Conservation (phyloP, 1,140 invertebrate species). For the Drosophila nigrodunni region DNA sequence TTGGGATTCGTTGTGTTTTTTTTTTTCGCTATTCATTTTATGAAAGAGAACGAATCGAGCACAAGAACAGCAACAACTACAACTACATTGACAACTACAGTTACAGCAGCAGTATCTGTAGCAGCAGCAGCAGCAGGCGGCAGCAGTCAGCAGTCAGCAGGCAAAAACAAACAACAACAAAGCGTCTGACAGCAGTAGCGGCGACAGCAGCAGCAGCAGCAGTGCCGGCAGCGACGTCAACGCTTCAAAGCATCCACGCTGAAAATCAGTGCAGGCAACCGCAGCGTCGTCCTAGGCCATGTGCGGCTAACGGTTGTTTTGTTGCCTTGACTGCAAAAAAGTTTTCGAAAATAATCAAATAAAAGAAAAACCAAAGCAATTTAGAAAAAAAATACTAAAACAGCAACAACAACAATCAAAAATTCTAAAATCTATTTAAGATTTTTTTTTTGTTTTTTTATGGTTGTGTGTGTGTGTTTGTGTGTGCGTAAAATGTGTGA, state of each 20-base stretch:
- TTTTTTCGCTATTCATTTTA: neutral
- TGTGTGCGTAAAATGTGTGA: constrained; percentile 30
- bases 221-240: constrained; percentile 50
- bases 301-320: constrained; percentile 49
- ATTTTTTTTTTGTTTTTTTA: constrained; percentile 12
- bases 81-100: constrained; percentile 58
- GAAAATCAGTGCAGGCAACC: constrained; percentile 57
- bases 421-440: constrained; percentile 3
- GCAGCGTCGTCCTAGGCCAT: constrained; percentile 55
- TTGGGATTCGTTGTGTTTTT: neutral
- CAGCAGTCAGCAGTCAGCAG: constrained; percentile 34
- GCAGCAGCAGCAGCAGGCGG: constrained; percentile 23
- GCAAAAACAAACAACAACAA: constrained; percentile 33
- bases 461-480: neutral
- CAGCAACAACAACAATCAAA: constrained; percentile 7
- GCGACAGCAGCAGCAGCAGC: constrained; percentile 20
- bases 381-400: constrained; percentile 23
- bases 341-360: constrained; percentile 21
- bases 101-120: constrained; percentile 35
- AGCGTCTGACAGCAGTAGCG: constrained; percentile 7
- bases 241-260: constrained; percentile 53
- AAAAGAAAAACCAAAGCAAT: neutral
- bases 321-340: constrained; percentile 34
- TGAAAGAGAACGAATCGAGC: constrained; percentile 41
- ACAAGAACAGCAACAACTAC: constrained; percentile 20